Percentiles rank a stretch among this genome's conserved stretches.
Conservation (phyloP, 2,888 invertebrate species). For the Epinotia brunnichana region DNA sequence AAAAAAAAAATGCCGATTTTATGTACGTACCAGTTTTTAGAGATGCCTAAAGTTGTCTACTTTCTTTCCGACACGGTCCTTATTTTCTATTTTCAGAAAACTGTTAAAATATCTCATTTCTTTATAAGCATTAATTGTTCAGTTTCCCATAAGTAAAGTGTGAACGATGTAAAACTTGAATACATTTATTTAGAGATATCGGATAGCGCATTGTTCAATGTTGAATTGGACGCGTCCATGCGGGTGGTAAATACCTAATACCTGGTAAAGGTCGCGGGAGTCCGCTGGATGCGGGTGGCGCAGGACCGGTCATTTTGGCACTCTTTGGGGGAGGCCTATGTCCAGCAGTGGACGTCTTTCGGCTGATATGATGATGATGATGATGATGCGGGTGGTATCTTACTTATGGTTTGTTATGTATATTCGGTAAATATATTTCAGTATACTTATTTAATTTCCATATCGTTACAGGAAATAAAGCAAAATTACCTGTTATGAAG, state of each 20-base stretch:
- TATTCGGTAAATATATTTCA: constrained; percentile 9
- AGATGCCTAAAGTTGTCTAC: too few relatives aligned
- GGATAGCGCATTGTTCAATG: constrained; percentile 29
- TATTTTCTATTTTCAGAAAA: neutral
- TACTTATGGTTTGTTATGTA: constrained; percentile 9
- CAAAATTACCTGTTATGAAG: constrained; percentile 4
- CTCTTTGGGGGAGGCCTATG: too few relatives aligned
- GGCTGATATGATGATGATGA: too few relatives aligned
- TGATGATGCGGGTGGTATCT: too few relatives aligned
- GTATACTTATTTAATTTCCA: neutral
- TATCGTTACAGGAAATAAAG: constrained; percentile 10
- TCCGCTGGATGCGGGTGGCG: too few relatives aligned
- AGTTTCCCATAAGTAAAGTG: constrained; percentile 10
- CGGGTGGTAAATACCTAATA: too few relatives aligned
- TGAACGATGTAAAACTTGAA: neutral
- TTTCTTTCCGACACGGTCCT: too few relatives aligned
- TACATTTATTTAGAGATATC: constrained; percentile 26
- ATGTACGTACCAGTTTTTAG: too few relatives aligned
- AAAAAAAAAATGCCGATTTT: too few relatives aligned
- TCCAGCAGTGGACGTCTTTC: too few relatives aligned
- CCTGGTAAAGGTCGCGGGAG: too few relatives aligned
- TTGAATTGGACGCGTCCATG: constrained; percentile 29
- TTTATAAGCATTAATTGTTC: neutral
- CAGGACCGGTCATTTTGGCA: too few relatives aligned
- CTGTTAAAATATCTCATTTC: neutral